A percentile compares a stretch with the other conserved stretches of the same genome.
Evolutionary conservation across 2,888 invertebrate species (phyloP).

Genomic region (Heliothis peltigera): DNA sequence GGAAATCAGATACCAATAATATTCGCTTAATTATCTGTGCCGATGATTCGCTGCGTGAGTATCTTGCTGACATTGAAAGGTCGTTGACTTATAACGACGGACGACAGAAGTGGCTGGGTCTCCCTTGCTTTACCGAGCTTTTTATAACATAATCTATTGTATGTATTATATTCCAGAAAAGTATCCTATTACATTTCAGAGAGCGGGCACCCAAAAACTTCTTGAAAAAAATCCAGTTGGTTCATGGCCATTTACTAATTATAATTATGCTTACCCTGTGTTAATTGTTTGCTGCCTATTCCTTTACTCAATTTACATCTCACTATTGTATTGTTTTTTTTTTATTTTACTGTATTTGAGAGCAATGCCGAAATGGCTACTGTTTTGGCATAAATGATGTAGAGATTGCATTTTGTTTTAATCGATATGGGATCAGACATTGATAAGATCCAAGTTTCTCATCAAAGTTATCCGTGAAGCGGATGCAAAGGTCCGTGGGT

Average conservation of each 20-base stretch:
- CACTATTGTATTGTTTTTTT: slow-evolving; percentile 6
- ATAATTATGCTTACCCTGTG: slow-evolving; percentile 19
- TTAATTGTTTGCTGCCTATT: slow-evolving; percentile 11
- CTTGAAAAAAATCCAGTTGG: background rate
- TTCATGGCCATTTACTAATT: background rate
- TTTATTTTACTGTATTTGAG: background rate
- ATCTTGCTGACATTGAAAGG: slow-evolving; percentile 86
- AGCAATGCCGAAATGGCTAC: background rate
- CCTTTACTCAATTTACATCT: slow-evolving; percentile 1
- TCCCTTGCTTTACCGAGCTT: slow-evolving; percentile 75
- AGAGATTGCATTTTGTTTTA: slow-evolving; percentile 32
- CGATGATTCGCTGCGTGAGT: slow-evolving; percentile 76
- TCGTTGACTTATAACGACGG: slow-evolving; percentile 82
- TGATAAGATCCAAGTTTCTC: slow-evolving; percentile 79
- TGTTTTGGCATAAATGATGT: background rate
- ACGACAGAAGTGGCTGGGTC: slow-evolving; percentile 73
- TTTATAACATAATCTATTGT: slow-evolving; percentile 59
- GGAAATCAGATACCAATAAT: slow-evolving; percentile 69
- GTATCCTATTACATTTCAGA: slow-evolving; percentile 34
- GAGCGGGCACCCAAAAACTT: slow-evolving; percentile 13
- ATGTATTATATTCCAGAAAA: slow-evolving; percentile 44
- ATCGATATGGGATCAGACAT: slow-evolving; percentile 62
- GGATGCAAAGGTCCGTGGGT: slow-evolving; percentile 88
- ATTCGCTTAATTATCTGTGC: slow-evolving; percentile 75
- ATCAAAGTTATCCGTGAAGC: slow-evolving; percentile 82